Conservation (phyloP, 2,113 vertebrate genomes). For the Cyanoramphus novaezelandiae region DNA sequence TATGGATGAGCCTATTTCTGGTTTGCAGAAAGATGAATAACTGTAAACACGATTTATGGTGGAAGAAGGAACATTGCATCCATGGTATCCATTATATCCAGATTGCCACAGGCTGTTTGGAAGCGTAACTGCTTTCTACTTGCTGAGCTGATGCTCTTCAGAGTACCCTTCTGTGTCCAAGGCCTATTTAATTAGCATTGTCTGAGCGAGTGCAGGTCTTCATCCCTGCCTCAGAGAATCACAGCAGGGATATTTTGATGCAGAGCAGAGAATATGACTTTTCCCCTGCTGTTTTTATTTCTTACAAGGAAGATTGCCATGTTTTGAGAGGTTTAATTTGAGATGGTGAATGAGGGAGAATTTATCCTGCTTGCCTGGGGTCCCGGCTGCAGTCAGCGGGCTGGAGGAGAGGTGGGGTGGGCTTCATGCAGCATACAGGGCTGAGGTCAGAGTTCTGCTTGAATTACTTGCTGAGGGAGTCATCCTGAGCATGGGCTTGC, state of each 20-base stretch:
- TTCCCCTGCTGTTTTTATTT: not conserved
- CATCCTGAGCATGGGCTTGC: accelerated
- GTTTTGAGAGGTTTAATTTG: not conserved
- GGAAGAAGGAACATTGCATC: not conserved
- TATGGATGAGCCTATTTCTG: not conserved
- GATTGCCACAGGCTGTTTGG: not conserved
- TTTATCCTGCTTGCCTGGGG: not conserved
- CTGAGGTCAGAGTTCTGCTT: not conserved
- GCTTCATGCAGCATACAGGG: not conserved
- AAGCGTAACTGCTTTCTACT: not conserved
- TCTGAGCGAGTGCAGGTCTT: not conserved
- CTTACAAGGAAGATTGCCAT: not conserved
- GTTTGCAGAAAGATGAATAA: not conserved
- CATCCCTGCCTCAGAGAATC: not conserved
- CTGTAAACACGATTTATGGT: not conserved
- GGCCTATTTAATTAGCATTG: conserved; percentile 14
- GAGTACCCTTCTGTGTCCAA: not conserved
- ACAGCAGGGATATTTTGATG: not conserved
- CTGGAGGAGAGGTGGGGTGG: not conserved
- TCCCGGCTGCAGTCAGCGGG: not conserved
- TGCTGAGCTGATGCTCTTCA: not conserved
- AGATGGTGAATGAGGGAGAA: not conserved
- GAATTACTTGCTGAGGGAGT: not conserved
- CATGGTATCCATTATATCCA: not conserved
- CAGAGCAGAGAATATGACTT: not conserved